These are phyloP conservation scores for Vespertilio murinus DNA, from an alignment of 2,797 vertebrate genomes.

Conservation along the genomic window DNA sequence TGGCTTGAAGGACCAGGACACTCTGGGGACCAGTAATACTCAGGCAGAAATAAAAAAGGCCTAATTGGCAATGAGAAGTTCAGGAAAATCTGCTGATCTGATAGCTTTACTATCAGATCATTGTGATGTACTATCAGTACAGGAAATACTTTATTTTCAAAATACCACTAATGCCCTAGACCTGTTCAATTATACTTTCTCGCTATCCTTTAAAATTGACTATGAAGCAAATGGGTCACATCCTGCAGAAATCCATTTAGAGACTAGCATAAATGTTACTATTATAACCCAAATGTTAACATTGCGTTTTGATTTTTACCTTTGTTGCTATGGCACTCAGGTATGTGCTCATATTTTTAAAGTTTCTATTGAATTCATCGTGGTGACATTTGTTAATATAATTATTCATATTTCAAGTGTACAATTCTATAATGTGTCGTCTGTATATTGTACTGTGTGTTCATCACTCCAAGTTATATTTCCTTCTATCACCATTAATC, in stretches of 20 bases:
- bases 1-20: neutral
- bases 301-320: conserved; percentile 52
- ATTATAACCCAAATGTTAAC: conserved; percentile 28
- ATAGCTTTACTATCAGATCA: neutral
- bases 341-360: neutral
- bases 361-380: neutral
- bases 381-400: neutral
- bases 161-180: neutral
- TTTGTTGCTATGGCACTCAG: conserved; percentile 55
- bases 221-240: neutral
- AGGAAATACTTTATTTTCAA: conserved; percentile 9
- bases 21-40: neutral
- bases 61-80: neutral
- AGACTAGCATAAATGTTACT: neutral
- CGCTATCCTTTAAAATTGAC: neutral
- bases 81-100: neutral
- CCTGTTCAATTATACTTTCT: conserved; percentile 24
- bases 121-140: neutral
- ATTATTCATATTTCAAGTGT: neutral
- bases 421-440: neutral
- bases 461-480: neutral
- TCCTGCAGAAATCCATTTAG: conserved; percentile 3
- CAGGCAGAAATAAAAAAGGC: neutral
- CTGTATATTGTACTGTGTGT: neutral
- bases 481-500: neutral